Conservation (phyloP, 2,888 invertebrate genomes). For the Brachypalpus laphriformis region DNA sequence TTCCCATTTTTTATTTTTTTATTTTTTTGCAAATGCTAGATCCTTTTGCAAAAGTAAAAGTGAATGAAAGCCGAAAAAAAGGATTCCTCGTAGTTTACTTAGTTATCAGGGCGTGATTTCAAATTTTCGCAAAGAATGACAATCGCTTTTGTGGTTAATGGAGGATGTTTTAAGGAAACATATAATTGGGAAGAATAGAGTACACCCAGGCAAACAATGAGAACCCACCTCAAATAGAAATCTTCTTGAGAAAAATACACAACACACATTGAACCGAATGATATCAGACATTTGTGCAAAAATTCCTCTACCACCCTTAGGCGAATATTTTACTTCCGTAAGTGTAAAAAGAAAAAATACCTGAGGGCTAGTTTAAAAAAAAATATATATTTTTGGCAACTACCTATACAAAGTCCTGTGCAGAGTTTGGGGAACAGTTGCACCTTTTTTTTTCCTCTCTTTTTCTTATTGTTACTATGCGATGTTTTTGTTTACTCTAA, state of each 20-base stretch:
- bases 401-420: background rate
- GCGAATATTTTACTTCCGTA: slow-evolving; percentile 7
- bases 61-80: background rate
- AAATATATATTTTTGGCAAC: background rate
- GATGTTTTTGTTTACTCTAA: background rate
- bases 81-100: background rate
- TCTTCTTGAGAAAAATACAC: background rate
- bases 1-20: background rate
- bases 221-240: slow-evolving; percentile 5
- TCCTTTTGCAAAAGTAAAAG: slow-evolving; percentile 29
- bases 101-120: slow-evolving; percentile 46
- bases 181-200: slow-evolving; percentile 12
- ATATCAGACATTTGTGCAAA: slow-evolving; percentile 2
- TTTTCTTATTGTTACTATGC: background rate
- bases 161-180: slow-evolving; percentile 24
- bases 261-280: background rate
- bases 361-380: background rate
- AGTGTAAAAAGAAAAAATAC: background rate
- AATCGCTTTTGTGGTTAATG: slow-evolving; percentile 51
- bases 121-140: slow-evolving; percentile 52
- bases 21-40: background rate
- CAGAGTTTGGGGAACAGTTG: background rate
- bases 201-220: slow-evolving; percentile 9
- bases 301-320: slow-evolving; percentile 14
- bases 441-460: slow-evolving; percentile 8